phyloP scores from a whole-genome alignment of 2,888 invertebrate genomes.

The Antheraea yamamai region DNA sequence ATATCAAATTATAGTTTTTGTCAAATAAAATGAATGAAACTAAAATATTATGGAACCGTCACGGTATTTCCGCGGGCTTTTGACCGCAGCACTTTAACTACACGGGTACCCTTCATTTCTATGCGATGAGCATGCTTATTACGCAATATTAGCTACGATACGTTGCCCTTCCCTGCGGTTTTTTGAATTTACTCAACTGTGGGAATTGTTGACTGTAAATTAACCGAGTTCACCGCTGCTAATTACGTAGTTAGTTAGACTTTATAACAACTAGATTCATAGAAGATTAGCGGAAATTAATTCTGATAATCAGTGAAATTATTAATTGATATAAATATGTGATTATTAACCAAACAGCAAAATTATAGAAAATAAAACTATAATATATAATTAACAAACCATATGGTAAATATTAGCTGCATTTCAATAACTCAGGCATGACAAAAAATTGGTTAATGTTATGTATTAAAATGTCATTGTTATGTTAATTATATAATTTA shows the following conservation, averaged over 20 bases:
- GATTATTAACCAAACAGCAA: not conserved
- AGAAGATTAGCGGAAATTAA: not conserved
- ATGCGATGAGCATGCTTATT: slow-evolving; percentile 54
- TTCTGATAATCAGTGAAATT: not conserved
- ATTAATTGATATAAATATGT: too few species aligned
- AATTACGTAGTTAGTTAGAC: slow-evolving; percentile 9
- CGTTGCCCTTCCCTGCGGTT: slow-evolving; percentile 61
- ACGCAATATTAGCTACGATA: slow-evolving; percentile 48
- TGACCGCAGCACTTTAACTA: slow-evolving; percentile 14
- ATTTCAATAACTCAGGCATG: too few species aligned
- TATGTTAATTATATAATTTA: not conserved
- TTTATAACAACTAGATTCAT: not conserved
- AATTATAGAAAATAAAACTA: not conserved
- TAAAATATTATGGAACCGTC: slow-evolving; percentile 1
- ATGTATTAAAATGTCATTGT: not conserved
- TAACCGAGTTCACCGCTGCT: slow-evolving; percentile 11
- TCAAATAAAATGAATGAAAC: not conserved
- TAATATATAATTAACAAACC: too few species aligned
- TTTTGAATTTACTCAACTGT: slow-evolving; percentile 59
- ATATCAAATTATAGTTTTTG: not conserved
- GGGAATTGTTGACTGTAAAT: slow-evolving; percentile 44
- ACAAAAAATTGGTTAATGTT: too few species aligned
- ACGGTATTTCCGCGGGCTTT: slow-evolving; percentile 6
- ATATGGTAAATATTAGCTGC: too few species aligned
- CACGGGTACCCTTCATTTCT: slow-evolving; percentile 34